Base-by-base conservation (phyloP, 2,797 vertebrate genomes). In the Eospalax fontanierii region DNA sequence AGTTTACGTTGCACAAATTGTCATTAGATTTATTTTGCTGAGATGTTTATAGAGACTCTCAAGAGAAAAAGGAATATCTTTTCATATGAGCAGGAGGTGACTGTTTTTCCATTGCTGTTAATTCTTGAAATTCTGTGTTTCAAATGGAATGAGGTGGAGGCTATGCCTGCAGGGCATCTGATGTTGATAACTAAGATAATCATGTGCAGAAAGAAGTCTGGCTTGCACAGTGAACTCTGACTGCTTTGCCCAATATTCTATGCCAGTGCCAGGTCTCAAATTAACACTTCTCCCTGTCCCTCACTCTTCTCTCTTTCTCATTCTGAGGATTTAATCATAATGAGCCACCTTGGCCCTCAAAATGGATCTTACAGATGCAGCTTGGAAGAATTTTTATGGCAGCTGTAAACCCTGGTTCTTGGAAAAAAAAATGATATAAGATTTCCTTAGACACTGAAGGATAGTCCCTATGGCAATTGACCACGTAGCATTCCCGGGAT, bases 121-220 rank as follows among this genome's bases (percentile, higher is more conserved):
- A 70, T 89, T 86, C 30, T 89, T 76, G 63, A 90, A 92, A 92
- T 26, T 81, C 50, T 28, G 21, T 76, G 8, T 89, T 95, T 97
- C 74, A 35, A 33, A 46, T 92, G 81, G 50, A 78, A 57, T 43
- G 50, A 3, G 3, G 1, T 70, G 19, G 33, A 7, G 15, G 85
- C n/a, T 21, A 14, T 78, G 68, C 16, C 59, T 93, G 59, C 28
- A 11, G 66, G 66, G 33, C 46, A 93, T 59, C 95, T 94, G 63
- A 89, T 73, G 21, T 91, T 89, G 33, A n/a, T 92, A 86, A 79
- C 54, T 50, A 76, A 87, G 75, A 59, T 46, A 90, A 91, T 57
- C 66, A 50, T 85, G 65, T 93, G 73, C 79, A 87, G 93, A 94
- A 96, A 82, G 89, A 94, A 96, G 68, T 73, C 87, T 96, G 75